Percentiles rank a stretch among this genome's conserved stretches.
These are phyloP conservation scores for Peromyscus polionotus DNA, from an alignment of 2,113 vertebrate species.

Conservation along the genomic window DNA sequence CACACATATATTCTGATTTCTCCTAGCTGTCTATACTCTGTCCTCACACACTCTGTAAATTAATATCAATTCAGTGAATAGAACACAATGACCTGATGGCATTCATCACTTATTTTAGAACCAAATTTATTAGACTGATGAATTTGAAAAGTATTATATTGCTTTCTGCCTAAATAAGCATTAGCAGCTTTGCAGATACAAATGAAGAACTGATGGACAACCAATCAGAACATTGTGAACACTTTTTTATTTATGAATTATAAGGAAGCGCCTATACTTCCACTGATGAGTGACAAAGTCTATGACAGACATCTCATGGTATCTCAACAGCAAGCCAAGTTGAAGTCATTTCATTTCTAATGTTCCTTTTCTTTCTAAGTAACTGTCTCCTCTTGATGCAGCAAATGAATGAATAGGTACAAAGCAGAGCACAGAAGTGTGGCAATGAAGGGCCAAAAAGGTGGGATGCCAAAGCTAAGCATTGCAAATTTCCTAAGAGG, in stretches of 20 bases:
- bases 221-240: not conserved
- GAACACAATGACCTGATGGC: not conserved
- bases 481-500: not conserved
- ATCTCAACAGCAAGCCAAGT: not conserved
- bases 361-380: not conserved
- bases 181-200: not conserved
- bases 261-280: not conserved
- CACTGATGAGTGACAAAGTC: not conserved
- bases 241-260: not conserved
- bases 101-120: not conserved
- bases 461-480: not conserved
- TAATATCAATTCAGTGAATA: conserved; percentile 33
- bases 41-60: not conserved
- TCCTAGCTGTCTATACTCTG: not conserved
- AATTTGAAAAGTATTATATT: not conserved
- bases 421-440: not conserved
- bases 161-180: not conserved
- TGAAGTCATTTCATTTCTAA: not conserved
- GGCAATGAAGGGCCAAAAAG: not conserved
- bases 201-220: conserved; percentile 10
- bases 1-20: not conserved
- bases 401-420: not conserved
- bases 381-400: not conserved
- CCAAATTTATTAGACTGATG: not conserved
- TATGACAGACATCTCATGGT: not conserved